Evolutionary conservation across 2,888 invertebrate genomes (phyloP).

Genomic region (Oxycera nigricornis): DNA sequence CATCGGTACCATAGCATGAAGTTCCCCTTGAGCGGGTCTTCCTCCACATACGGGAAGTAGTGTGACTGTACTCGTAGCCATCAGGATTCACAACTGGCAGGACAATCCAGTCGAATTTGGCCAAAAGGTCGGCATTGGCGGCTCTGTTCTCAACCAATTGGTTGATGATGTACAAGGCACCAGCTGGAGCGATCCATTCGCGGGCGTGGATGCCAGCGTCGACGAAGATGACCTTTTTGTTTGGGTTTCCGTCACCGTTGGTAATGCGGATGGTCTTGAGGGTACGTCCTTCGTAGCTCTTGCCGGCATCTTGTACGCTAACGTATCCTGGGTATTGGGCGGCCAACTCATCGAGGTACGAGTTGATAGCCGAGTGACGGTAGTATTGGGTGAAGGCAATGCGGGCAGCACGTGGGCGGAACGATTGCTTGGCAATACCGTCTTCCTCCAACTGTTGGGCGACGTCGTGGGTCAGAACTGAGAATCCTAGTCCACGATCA

Average conservation of each 20-base stretch:
- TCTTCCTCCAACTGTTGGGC: slow-evolving; percentile 42
- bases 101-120: slow-evolving; percentile 67
- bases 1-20: slow-evolving; percentile 70
- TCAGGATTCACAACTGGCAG: slow-evolving; percentile 71
- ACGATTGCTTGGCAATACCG: slow-evolving; percentile 46
- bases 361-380: slow-evolving; percentile 58
- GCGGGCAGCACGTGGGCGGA: slow-evolving; percentile 40
- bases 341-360: slow-evolving; percentile 56
- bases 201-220: slow-evolving; percentile 64
- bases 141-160: slow-evolving; percentile 63
- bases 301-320: slow-evolving; percentile 37
- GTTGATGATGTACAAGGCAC: slow-evolving; percentile 64
- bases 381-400: slow-evolving; percentile 53
- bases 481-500: background rate
- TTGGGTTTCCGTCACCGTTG: slow-evolving; percentile 55
- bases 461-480: background rate
- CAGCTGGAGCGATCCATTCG: slow-evolving; percentile 68
- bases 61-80: slow-evolving; percentile 66
- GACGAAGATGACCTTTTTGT: slow-evolving; percentile 42
- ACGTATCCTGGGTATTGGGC: background rate
- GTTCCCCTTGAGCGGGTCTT: slow-evolving; percentile 65
- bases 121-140: slow-evolving; percentile 59
- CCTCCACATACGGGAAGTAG: slow-evolving; percentile 64
- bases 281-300: slow-evolving; percentile 39
- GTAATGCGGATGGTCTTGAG: slow-evolving; percentile 68